Base-by-base conservation (phyloP, 2,797 vertebrate species). In the Euphonia xanthogaster region DNA sequence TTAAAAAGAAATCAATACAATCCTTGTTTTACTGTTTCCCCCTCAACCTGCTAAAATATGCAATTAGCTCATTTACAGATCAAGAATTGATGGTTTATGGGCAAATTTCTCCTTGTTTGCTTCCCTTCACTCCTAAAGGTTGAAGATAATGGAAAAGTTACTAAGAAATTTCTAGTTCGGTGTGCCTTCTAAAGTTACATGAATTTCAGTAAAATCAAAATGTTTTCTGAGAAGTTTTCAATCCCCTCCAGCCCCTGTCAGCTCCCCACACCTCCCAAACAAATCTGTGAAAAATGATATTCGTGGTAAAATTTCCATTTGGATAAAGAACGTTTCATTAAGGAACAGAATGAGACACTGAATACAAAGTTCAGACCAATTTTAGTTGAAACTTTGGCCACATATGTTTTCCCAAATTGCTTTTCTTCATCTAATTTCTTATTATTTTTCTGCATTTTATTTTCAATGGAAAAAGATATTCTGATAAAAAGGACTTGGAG, bases 261-360 rank as follows among this genome's bases (percentile, higher is more conserved):
- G 47, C 31, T 96, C 76, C 86, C 94, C 76, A 80, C 72, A 94
- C 82, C 83, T 95, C 86, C 70, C 68, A 83, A 80, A 86, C 62
- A 80, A 83, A 90, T 91, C 66, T 77, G 62, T 88, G 93, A 86
- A 96, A 94, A 95, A 90, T 91, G 66, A 94, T 96, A 96, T 93
- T 95, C 13, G 10, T 91, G 95, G 95, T 93, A 96, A 96, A 76
- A 55, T 93, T 95, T 93, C 93, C 93, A 90, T 93, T 95, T 84
- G 95, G 92, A 94, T 96, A 76, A 92, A 92, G 71, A 88, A 90
- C 21, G 2, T 88, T 85, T 94, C 77, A 84, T 93, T 88, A 94
- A 92, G 53, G 62, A 92, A 86, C 50, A 86, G 76, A 92, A 95
- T 0, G 5, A 93, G 71, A 66, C 54, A 62, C 40, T 35, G 60